phyloP scores from a whole-genome alignment of 2,113 vertebrate genomes.

The Nanorana parkeri region DNA sequence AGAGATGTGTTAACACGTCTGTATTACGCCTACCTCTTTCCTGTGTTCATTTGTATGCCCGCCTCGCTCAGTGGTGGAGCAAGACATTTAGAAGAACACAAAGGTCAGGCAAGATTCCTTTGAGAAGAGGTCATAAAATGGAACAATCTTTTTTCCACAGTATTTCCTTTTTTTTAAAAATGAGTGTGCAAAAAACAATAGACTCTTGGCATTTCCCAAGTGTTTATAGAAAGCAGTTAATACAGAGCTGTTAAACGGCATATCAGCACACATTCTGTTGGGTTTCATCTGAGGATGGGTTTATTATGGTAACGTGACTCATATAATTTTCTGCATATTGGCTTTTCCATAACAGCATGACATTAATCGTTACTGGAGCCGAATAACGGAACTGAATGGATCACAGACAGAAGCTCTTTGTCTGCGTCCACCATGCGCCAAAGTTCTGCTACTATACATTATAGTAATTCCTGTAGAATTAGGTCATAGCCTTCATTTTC shows the following conservation, averaged over 20 bases:
- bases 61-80: conserved; percentile 9
- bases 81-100: conserved; percentile 41
- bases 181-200: conserved; percentile 31
- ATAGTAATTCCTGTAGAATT: conserved; percentile 33
- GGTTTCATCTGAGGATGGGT: conserved; percentile 17
- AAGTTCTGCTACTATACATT: conserved; percentile 31
- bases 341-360: conserved; percentile 19
- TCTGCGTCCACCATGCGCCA: conserved; percentile 9
- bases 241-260: conserved; percentile 49
- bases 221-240: conserved; percentile 50
- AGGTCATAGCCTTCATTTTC: conserved; percentile 26
- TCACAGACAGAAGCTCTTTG: conserved; percentile 38
- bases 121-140: conserved; percentile 27
- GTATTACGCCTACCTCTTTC: conserved; percentile 31
- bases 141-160: neutral
- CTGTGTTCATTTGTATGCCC: conserved; percentile 8
- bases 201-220: conserved; percentile 22
- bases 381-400: neutral
- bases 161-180: conserved; percentile 31
- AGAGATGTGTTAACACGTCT: conserved; percentile 13
- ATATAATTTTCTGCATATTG: conserved; percentile 36
- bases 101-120: conserved; percentile 44
- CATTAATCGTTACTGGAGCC: conserved; percentile 17
- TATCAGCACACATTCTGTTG: conserved; percentile 9
- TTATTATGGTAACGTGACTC: conserved; percentile 38